Conservation (phyloP, 2,888 invertebrate species). For the Caenorhabditis zanzibari region DNA sequence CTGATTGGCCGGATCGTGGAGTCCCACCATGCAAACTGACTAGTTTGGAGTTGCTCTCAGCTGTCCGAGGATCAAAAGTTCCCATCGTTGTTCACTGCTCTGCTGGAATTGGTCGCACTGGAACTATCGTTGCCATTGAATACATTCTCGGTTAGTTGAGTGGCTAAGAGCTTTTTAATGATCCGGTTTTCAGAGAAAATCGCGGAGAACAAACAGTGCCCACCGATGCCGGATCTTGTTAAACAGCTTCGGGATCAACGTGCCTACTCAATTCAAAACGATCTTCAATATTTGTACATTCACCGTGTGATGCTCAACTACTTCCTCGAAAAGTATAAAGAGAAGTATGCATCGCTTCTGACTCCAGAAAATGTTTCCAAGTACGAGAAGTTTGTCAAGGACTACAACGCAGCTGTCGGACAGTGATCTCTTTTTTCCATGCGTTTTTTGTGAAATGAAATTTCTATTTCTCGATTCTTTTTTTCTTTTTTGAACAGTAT, state of each 20-base stretch:
- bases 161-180: not conserved
- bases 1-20: conserved; percentile 75
- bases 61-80: conserved; percentile 68
- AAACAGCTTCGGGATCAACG: conserved; percentile 69
- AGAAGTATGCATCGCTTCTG: conserved; percentile 36
- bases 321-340: conserved; percentile 71
- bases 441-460: no score
- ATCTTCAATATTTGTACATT: conserved; percentile 74
- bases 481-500: no score
- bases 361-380: conserved; percentile 37
- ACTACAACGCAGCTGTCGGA: conserved; percentile 45
- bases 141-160: conserved; percentile 61
- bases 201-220: conserved; percentile 11
- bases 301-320: conserved; percentile 76
- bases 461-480: no score
- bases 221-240: conserved; percentile 70
- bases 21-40: conserved; percentile 64
- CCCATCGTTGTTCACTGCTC: conserved; percentile 76
- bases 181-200: conserved; percentile 32
- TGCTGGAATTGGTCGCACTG: conserved; percentile 74
- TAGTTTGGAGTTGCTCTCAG: conserved; percentile 65
- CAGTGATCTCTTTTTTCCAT: not conserved
- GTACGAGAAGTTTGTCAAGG: conserved; percentile 50
- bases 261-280: conserved; percentile 74
- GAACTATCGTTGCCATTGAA: conserved; percentile 75